Evolutionary conservation across 2,113 vertebrate genomes (phyloP).

Genomic region (Gyps fulvus): DNA sequence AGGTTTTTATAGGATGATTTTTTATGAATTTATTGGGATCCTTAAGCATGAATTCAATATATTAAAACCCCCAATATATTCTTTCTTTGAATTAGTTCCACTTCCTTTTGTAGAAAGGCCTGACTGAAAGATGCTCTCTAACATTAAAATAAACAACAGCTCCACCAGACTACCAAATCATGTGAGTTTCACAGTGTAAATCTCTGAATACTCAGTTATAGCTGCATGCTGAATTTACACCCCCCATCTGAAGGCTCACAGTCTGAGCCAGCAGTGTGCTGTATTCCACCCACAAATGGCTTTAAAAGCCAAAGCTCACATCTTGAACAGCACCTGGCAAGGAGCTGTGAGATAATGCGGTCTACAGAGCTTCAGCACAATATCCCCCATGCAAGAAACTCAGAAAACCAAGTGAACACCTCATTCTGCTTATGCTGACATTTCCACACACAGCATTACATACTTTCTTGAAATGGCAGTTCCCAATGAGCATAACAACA

Average conservation of each 20-base stretch:
- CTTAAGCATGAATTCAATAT: neutral
- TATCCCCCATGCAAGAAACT: neutral
- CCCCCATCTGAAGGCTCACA: neutral
- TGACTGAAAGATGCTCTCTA: neutral
- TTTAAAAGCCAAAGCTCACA: slow-evolving; percentile 13
- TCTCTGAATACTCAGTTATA: neutral
- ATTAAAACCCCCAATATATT: neutral
- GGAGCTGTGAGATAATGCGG: neutral
- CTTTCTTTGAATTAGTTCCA: neutral
- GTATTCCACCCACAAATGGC: slow-evolving; percentile 12
- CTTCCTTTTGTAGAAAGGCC: neutral
- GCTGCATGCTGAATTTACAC: neutral
- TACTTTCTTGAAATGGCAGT: neutral
- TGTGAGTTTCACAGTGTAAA: neutral
- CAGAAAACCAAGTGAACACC: neutral
- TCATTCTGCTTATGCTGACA: neutral
- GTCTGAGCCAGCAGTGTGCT: neutral
- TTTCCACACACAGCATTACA: neutral
- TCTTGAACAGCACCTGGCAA: neutral
- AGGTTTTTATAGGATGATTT: neutral
- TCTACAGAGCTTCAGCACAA: neutral
- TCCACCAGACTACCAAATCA: neutral
- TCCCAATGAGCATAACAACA: neutral
- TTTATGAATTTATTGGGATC: neutral
- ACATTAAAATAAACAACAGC: neutral